Conservation (phyloP, 2,113 vertebrate genomes). For the Macaca nemestrina region DNA sequence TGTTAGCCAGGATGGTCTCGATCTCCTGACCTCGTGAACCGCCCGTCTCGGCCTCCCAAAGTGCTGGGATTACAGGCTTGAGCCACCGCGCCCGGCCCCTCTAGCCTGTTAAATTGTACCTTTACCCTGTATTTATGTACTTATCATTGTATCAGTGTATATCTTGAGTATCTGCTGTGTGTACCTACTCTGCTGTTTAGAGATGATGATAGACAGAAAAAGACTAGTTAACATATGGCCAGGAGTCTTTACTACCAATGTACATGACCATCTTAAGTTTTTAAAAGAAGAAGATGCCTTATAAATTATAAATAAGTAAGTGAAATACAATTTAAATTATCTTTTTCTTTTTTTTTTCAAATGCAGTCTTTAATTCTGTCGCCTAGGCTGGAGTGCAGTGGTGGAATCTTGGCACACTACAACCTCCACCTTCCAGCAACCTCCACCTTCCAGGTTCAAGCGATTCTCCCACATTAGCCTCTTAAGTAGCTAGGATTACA, state of each 20-base stretch:
- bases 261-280: not conserved
- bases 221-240: not conserved
- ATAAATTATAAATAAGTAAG: slow-evolving; percentile 10
- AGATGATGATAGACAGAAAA: slow-evolving; percentile 4
- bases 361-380: no score
- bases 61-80: no score
- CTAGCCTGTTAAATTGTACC: not conserved
- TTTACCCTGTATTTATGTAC: not conserved
- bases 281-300: not conserved
- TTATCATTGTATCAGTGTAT: not conserved
- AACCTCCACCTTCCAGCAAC: no score
- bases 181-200: not conserved
- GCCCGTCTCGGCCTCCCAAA: no score
- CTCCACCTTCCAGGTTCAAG: no score
- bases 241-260: not conserved
- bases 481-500: no score
- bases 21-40: no score
- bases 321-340: not conserved
- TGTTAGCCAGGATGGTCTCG: no score
- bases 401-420: no score
- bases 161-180: not conserved
- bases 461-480: no score
- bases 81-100: not conserved
- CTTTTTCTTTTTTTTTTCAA: not conserved
- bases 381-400: no score